phyloP scores from a whole-genome alignment of 2,113 vertebrate genomes.

The Phylloscopus whistleri region DNA sequence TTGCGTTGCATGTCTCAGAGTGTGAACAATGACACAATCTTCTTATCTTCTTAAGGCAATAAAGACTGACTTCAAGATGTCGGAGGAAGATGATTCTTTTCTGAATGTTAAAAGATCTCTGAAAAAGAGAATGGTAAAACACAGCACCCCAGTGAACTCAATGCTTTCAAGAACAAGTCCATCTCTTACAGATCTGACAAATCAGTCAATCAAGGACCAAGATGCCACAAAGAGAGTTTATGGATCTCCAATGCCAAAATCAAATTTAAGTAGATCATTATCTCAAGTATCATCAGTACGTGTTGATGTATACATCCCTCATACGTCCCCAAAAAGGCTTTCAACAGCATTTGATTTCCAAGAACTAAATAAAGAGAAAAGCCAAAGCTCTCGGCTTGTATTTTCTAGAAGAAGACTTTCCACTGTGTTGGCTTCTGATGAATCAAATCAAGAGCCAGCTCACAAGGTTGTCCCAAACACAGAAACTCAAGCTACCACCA shows the following conservation, averaged over 20 bases:
- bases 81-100: constrained; percentile 46
- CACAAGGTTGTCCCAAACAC: neutral
- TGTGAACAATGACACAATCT: neutral
- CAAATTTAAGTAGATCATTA: neutral
- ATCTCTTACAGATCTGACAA: neutral
- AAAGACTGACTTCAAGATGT: constrained; percentile 23
- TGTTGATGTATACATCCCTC: neutral
- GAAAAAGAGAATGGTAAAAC: neutral
- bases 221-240: neutral
- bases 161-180: neutral
- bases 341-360: neutral
- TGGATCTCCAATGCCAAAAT: neutral
- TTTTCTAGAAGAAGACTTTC: constrained; percentile 54
- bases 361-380: neutral
- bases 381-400: neutral
- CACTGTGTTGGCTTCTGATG: constrained; percentile 42
- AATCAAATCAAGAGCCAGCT: neutral
- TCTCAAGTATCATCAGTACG: neutral
- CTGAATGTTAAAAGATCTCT: constrained; percentile 39
- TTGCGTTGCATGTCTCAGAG: neutral
- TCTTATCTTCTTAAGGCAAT: neutral
- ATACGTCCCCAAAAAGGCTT: neutral
- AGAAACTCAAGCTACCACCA: neutral
- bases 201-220: neutral
- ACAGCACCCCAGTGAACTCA: constrained; percentile 53